Conservation (phyloP, 2,113 vertebrate species). For the Mustela nigripes region DNA sequence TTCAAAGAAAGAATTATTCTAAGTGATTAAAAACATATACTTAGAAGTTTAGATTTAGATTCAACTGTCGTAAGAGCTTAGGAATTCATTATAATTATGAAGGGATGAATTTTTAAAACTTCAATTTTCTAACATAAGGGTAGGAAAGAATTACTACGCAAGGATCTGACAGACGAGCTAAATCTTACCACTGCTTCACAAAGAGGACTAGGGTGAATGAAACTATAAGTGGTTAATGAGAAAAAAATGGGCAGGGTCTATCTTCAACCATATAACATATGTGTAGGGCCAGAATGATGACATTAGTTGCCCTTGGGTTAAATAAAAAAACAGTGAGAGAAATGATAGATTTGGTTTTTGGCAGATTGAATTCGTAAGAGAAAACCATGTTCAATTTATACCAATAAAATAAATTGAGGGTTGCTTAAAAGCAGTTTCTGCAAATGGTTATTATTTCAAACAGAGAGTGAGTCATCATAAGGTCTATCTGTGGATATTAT, state of each 20-base stretch:
- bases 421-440: background rate
- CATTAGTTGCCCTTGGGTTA: background rate
- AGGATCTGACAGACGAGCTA: background rate
- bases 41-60: slow-evolving; percentile 31
- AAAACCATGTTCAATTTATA: background rate
- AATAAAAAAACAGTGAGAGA: background rate
- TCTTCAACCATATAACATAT: background rate
- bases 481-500: background rate
- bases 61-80: background rate
- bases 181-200: slow-evolving; percentile 1
- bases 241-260: background rate
- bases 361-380: background rate
- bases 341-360: background rate
- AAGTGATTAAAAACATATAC: background rate
- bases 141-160: background rate
- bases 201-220: background rate
- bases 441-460: background rate
- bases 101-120: background rate
- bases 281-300: background rate
- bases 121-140: background rate
- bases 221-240: background rate
- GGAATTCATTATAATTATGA: background rate
- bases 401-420: background rate
- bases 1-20: background rate
- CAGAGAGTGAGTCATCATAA: slow-evolving; percentile 4